A percentile compares a stretch with the other conserved stretches of the same genome.
phyloP scores from a whole-genome alignment of 1,140 invertebrate genomes.

The Heliconius congener region DNA sequence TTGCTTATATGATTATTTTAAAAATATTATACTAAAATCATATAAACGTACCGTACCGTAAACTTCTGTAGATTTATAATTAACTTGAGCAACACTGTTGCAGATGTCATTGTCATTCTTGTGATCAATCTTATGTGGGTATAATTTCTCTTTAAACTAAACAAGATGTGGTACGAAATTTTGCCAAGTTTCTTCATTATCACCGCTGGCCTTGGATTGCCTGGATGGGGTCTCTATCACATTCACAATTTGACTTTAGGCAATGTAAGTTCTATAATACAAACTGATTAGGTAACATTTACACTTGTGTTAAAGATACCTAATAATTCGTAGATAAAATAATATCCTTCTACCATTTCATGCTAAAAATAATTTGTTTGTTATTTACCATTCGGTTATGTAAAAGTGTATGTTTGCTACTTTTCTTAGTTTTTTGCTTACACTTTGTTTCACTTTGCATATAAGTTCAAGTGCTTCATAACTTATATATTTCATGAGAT shows the following conservation, averaged over 20 bases:
- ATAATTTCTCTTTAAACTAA: slow-evolving; percentile 30
- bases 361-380: slow-evolving; percentile 13
- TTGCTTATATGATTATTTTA: no score
- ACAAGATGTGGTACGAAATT: slow-evolving; percentile 85
- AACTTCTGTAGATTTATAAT: neutral
- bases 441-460: neutral
- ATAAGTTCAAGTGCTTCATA: neutral
- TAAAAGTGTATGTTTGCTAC: no score
- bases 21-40: no score
- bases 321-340: slow-evolving; percentile 21
- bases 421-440: neutral
- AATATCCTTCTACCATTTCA: neutral
- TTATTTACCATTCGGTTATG: neutral
- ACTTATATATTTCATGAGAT: neutral
- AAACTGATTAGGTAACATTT: slow-evolving; percentile 53
- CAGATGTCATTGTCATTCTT: slow-evolving; percentile 31
- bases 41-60: no score
- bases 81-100: neutral
- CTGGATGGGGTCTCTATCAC: slow-evolving; percentile 82
- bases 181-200: slow-evolving; percentile 83
- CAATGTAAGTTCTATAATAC: slow-evolving; percentile 77
- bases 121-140: neutral
- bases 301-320: neutral
- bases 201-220: slow-evolving; percentile 79
- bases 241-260: slow-evolving; percentile 82